Percentiles rank a stretch among this genome's conserved stretches.
Conservation (phyloP, 2,888 invertebrate genomes). For the Prosopocoilus inquinatus region DNA sequence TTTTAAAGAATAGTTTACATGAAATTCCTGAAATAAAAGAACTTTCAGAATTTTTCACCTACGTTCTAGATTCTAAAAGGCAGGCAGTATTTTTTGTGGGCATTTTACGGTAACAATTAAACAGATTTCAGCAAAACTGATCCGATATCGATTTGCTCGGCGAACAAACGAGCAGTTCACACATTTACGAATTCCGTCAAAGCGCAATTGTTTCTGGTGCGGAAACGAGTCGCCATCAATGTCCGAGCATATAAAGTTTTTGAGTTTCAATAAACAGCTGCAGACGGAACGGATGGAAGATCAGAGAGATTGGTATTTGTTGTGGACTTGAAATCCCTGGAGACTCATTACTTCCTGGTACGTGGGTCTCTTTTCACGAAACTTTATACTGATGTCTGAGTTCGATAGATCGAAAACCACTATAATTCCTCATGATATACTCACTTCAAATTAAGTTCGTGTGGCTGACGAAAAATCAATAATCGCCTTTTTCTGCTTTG, state of each 20-base stretch:
- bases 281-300: conserved; percentile 12
- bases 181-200: too few species aligned
- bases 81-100: too few species aligned
- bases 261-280: conserved; percentile 16
- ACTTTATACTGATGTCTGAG: conserved; percentile 26
- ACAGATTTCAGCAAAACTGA: too few species aligned
- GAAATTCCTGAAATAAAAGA: too few species aligned
- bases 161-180: too few species aligned
- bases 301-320: conserved; percentile 25
- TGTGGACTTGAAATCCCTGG: conserved; percentile 27
- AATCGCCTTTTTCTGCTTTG: background rate
- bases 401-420: conserved; percentile 29
- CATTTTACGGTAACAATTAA: too few species aligned
- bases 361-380: conserved; percentile 26
- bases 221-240: too few species aligned
- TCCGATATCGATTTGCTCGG: too few species aligned
- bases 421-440: conserved; percentile 25
- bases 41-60: too few species aligned
- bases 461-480: conserved; percentile 12
- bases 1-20: too few species aligned
- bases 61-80: too few species aligned
- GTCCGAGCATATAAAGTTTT: conserved; percentile 2
- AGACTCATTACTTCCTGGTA: conserved; percentile 30
- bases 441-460: conserved; percentile 33
- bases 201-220: too few species aligned